Percentiles rank a stretch among this genome's conserved stretches.
Conservation (phyloP, 2,113 vertebrate genomes). For the Chaenocephalus aceratus region DNA sequence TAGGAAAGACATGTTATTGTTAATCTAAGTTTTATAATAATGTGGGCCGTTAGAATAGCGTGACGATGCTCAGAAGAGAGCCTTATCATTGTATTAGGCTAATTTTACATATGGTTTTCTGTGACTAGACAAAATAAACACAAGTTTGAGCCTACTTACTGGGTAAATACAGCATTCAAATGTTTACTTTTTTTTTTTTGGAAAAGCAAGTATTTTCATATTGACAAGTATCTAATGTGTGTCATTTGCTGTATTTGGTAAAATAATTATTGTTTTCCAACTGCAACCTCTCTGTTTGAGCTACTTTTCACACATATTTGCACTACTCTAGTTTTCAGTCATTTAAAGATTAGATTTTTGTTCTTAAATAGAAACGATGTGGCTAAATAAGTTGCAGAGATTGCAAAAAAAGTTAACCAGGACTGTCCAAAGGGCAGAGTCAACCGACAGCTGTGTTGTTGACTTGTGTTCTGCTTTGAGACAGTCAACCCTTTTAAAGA, state of each 20-base stretch:
- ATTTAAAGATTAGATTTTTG: neutral
- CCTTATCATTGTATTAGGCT: neutral
- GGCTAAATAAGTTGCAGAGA: neutral
- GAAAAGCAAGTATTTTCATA: too few species aligned
- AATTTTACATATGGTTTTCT: neutral
- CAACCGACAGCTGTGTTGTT: neutral
- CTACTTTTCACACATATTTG: neutral
- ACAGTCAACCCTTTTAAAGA: neutral
- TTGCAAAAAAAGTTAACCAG: neutral
- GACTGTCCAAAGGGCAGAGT: neutral
- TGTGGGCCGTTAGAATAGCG: neutral
- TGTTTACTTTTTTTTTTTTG: too few species aligned
- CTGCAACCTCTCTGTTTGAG: neutral
- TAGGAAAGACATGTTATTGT: neutral
- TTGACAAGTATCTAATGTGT: neutral
- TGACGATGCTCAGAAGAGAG: neutral
- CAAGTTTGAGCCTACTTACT: too few species aligned
- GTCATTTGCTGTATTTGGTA: too few species aligned
- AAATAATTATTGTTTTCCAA: neutral
- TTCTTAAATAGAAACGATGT: neutral
- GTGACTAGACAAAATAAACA: neutral
- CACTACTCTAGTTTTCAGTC: neutral
- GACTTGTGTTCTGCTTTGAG: conserved; percentile 4
- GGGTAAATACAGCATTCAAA: too few species aligned
- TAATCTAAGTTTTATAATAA: neutral